Evolutionary conservation across 2,113 vertebrate genomes (phyloP), one percentile per base, ranked within the genome.

Genomic region (Caretta caretta): DNA sequence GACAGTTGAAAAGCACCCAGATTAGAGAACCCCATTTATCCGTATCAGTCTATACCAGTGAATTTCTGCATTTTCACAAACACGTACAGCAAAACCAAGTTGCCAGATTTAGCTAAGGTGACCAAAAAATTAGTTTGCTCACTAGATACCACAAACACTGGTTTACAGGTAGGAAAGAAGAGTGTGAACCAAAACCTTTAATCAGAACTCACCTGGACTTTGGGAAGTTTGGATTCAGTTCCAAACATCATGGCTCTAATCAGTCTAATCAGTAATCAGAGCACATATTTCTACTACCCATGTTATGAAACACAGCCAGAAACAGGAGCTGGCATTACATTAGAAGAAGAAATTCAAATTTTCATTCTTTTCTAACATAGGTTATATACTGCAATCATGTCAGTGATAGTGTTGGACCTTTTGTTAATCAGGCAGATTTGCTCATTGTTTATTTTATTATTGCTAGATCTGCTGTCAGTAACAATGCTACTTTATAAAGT

Each of bases 21-120:
- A n/a, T 50, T 87, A 6, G 8, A 69, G 17, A 22, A 72, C 5
- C 8, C 8, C 65, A 20, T 72, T n/a, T n/a, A 38, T n/a, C 19
- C n/a, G 38, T 22, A 72, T 38, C 72, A 76, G 13, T 35, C 84
- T 53, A 79, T 4, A 25, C 22, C 5, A 20, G 51, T 1, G 35
- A 13, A 1, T 56, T 51, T 2, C 9, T 5, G 2, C 85, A 49
- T 42, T 62, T 85, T 51, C 93, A 42, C 27, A 81, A 79, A 42
- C 2, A 10, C 4, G 22, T 79, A 35, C 24, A 2, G 24, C 22
- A 20, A 2, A 10, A 87, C 1, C 8, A 91, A 65, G 3, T 0
- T 82, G 53, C 35, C n/a, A 38, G 54, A 87, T 78, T 78, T 49
- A 83, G 24, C 25, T 20, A 17, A 49, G 22, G n/a, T 10, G 6